Base-by-base conservation (phyloP, 2,797 vertebrate species). In the Labroides dimidiatus region DNA sequence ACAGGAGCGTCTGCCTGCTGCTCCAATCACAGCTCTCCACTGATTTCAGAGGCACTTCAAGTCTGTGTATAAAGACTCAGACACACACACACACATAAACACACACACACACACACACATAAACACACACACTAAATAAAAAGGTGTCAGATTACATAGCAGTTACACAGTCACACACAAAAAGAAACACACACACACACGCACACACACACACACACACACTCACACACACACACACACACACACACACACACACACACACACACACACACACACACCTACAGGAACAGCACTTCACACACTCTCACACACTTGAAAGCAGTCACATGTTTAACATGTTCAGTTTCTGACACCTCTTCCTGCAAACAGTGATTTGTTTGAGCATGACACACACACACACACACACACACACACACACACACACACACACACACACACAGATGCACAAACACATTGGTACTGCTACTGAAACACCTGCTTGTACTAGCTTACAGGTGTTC, bases 401-500 rank as follows among this genome's bases (percentile, higher is more conserved):
- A 64, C 53, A 51, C 56, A 51, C 56, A 20, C 68, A 15, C 0
- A 14, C n/a, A n/a, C n/a, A n/a, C n/a, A 72, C 76, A 50, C 37
- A 30, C 47, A 44, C 62, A 45, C 23, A 12, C 30, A 23, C 49
- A 64, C 53, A 51, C 56, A 51, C 56, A 20, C 68, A 15, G n/a
- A n/a, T n/a, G n/a, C n/a, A n/a, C n/a, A n/a, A n/a, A n/a, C 0
- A 14, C 37, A 39, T 33, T 33, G 30, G 30, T 33, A 33, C 30
- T 33, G 30, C 8, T 33, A 33, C 37, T 39, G 13, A 64, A 67
- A 68, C 75, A 72, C 48, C 56, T 82, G 69, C 62, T 76, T 10
- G 47, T 73, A 81, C 78, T 77, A 69, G 75, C 68, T 42, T 54
- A 24, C 0, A 2, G 13, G 39, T 81, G 72, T 75, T 65, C 64